phyloP scores from a whole-genome alignment of 2,797 vertebrate genomes.

The Oreortyx pictus region DNA sequence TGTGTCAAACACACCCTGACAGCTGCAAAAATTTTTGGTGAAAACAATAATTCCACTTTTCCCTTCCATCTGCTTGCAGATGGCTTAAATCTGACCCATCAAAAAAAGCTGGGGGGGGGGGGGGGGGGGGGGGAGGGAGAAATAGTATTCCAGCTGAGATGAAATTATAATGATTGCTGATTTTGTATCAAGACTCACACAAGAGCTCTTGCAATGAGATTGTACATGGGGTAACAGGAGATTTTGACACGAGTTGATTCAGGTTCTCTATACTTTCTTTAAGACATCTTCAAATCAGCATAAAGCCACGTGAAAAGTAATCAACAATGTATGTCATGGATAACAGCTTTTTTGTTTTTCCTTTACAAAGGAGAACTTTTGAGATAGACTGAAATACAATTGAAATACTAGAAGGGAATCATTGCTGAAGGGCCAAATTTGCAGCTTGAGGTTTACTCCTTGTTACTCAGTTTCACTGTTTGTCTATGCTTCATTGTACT shows the following conservation, averaged over 20 bases:
- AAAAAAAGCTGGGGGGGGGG: neutral
- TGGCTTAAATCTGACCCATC: conserved; percentile 82
- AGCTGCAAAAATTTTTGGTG: conserved; percentile 83
- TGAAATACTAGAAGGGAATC: neutral
- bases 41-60: conserved; percentile 79
- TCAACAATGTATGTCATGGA: neutral
- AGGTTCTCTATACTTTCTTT: conserved; percentile 13
- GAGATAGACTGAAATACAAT: conserved; percentile 37
- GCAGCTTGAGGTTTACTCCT: neutral
- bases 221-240: neutral
- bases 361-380: conserved; percentile 33
- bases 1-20: conserved; percentile 80
- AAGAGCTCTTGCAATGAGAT: conserved; percentile 8
- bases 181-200: conserved; percentile 53
- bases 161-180: conserved; percentile 60
- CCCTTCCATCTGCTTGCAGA: conserved; percentile 82
- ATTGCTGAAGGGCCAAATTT: neutral
- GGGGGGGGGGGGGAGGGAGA: neutral
- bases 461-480: neutral
- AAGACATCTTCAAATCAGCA: conserved; percentile 41
- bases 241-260: conserved; percentile 15
- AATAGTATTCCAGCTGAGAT: conserved; percentile 62
- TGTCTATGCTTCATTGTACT: neutral
- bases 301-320: conserved; percentile 32
- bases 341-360: neutral